Base-by-base conservation (phyloP, 2,113 vertebrate genomes). In the Neodontobutis hainanensis region DNA sequence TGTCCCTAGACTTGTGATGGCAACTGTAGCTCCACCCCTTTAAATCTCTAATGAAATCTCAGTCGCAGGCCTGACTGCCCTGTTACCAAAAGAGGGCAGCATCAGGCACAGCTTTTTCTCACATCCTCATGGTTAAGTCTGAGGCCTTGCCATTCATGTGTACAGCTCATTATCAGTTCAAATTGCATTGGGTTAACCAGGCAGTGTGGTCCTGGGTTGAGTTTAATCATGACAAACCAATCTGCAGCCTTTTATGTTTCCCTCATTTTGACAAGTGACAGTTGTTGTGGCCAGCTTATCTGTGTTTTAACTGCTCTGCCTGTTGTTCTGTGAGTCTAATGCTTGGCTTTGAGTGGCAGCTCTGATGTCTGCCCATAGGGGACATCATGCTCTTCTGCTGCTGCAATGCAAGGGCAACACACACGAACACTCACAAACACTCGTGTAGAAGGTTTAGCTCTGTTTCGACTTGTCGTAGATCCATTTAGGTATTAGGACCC, bases 61-160 rank as follows among this genome's bases (percentile, higher is more conserved):
- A 27, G 19, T 27, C 19, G 3, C 1, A 27, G 4, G 27, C 27
- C 11, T 40, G 38, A 14, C 32, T 53, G 34, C 52, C 42, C 44
- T 42, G 49, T 75, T 50, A 46, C 86, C 87, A 87, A 65, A 63
- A 90, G 87, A 69, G 81, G 88, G 89, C 85, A 75, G 27, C 65
- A 66, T 79, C 46, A 45, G 46, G 59, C 70, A 85, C 32, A 6
- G 8, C 27, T 44, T 73, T 27, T 44, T 50, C 58, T 67, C 56
- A 73, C 52, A 47, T 48, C 48, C 61, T 68, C 10, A 9, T 38
- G 12, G 45, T 58, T 51, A 46, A 0, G 65, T 42, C 38, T 36
- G 35, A 67, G 58, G 12, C 16, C 12, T 9, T 59, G 19, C 27
- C 34, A 42, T 40, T 77, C 2, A 66, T 70, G 19, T 27, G 0